Percentiles rank a stretch among this genome's conserved stretches.
phyloP scores from a whole-genome alignment of 2,888 invertebrate species.

The Marasmarcha lunaedactyla region DNA sequence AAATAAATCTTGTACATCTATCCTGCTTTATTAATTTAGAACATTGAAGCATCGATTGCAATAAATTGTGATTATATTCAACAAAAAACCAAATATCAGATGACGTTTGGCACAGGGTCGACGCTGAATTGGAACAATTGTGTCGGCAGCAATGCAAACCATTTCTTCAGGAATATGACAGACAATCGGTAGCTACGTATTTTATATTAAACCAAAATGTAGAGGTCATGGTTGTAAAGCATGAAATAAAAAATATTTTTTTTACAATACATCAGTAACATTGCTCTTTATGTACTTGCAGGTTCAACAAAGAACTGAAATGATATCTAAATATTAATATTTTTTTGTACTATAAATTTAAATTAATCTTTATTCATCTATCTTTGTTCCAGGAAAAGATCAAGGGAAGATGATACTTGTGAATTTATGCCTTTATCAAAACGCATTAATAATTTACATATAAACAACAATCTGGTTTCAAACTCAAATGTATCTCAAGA shows the following conservation, averaged over 20 bases:
- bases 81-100: constrained; percentile 20
- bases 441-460: constrained; percentile 89
- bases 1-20: no score
- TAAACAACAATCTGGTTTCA: constrained; percentile 70
- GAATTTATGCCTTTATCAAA: constrained; percentile 92
- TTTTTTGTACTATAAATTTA: no score
- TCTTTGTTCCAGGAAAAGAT: constrained; percentile 75
- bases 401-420: constrained; percentile 79
- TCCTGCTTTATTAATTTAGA: no score
- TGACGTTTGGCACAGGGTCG: constrained; percentile 44
- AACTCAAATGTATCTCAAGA: constrained; percentile 30
- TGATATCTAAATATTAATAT: no score
- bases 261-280: no score
- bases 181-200: constrained; percentile 47
- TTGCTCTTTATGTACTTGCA: no score
- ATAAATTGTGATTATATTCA: no score
- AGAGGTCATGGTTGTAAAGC: no score
- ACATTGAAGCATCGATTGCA: no score
- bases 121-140: constrained; percentile 34
- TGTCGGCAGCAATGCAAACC: constrained; percentile 43
- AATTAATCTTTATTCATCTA: no score
- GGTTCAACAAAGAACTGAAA: no score
- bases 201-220: not conserved
- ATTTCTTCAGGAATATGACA: constrained; percentile 46
- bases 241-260: no score